Evolutionary conservation across 2,113 vertebrate species (phyloP).

Genomic region (human (Homo sapiens)): GRCh38 chr5:103836501-103837000

Average conservation of each 20-base stretch:
- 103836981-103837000: background rate
- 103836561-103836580: constrained; percentile 93
- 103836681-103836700: constrained; percentile 68
- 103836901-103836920: background rate
- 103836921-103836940: rapidly evolving
- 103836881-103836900: background rate
- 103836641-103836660: constrained; percentile 58
- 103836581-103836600: constrained; percentile 91
- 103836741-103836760: rapidly evolving
- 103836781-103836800: background rate
- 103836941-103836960: background rate
- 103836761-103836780: background rate
- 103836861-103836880: background rate
- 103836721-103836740: rapidly evolving
- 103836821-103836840: background rate
- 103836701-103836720: constrained; percentile 87
- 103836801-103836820: rapidly evolving
- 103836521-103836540: constrained; percentile 88
- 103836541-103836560: constrained; percentile 90
- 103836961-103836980: background rate
- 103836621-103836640: constrained; percentile 88
- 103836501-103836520: constrained; percentile 79
- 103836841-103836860: background rate
- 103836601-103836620: constrained; percentile 90
- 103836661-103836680: constrained; percentile 75